These are phyloP conservation scores for Siniperca scherzeri DNA, from an alignment of 2,797 vertebrate species.

Conservation along the genomic window DNA sequence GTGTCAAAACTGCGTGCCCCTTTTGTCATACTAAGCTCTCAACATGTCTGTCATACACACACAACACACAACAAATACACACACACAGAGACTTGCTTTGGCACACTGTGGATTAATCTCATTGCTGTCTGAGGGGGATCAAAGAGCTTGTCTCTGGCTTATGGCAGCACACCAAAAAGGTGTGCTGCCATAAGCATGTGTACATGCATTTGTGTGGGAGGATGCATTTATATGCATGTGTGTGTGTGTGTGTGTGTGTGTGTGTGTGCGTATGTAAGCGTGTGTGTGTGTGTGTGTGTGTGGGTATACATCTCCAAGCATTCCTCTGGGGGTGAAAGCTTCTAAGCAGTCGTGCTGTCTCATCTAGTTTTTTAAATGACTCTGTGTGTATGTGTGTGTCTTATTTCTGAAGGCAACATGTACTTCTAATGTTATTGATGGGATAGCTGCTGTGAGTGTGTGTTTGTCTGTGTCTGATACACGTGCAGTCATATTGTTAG, in stretches of 20 bases:
- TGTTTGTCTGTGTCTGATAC: conserved; percentile 13
- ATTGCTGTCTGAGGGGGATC: conserved; percentile 73
- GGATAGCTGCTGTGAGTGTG: conserved; percentile 20
- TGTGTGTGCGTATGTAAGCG: conserved; percentile 18
- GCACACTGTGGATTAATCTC: conserved; percentile 75
- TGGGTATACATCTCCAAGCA: conserved; percentile 39
- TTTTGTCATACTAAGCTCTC: conserved; percentile 71
- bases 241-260: conserved; percentile 5
- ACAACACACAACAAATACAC: conserved; percentile 26
- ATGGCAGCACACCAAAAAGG: conserved; percentile 17
- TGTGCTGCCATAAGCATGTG: conserved; percentile 54
- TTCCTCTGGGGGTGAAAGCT: conserved; percentile 55
- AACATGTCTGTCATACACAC: conserved; percentile 53
- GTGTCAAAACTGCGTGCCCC: conserved; percentile 61
- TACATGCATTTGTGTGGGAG: conserved; percentile 64
- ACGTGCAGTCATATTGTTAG: conserved; percentile 33
- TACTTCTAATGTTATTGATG: conserved; percentile 41
- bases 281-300: conserved; percentile 13
- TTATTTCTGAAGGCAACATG: conserved; percentile 44
- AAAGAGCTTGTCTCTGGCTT: conserved; percentile 62
- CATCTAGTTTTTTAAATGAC: conserved; percentile 49
- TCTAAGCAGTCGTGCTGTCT: conserved; percentile 63
- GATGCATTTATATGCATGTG: conserved; percentile 44
- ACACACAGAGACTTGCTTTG: conserved; percentile 41
- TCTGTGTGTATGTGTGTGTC: conserved; percentile 25